These are phyloP conservation scores for Oscheius sp. DNA, from an alignment of 2,888 invertebrate genomes.

Conservation along the genomic window DNA sequence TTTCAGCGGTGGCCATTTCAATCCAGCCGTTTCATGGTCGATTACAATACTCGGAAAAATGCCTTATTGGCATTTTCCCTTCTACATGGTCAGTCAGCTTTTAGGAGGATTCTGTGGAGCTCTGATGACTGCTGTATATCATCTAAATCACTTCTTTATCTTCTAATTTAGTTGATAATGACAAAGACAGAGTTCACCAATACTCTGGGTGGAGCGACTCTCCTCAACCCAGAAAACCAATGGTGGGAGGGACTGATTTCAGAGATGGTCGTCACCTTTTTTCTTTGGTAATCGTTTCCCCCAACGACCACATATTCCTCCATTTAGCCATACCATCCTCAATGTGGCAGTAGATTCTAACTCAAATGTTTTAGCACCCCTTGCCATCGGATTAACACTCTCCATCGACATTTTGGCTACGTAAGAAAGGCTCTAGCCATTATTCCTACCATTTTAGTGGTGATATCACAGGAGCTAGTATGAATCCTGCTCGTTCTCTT, in stretches of 20 bases:
- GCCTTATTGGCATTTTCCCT: constrained; percentile 57
- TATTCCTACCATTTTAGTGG: constrained; percentile 57
- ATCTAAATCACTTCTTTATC: not conserved
- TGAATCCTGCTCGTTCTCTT: constrained; percentile 72
- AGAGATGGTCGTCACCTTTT: constrained; percentile 66
- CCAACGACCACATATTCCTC: too few species aligned
- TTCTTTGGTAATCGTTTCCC: too few species aligned
- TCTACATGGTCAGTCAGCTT: constrained; percentile 70
- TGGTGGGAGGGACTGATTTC: constrained; percentile 61
- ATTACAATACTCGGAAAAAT: constrained; percentile 67
- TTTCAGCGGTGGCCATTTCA: constrained; percentile 72
- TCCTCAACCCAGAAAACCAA: constrained; percentile 33
- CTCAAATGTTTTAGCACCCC: constrained; percentile 68
- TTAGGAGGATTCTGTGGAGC: constrained; percentile 70
- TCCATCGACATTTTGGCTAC: constrained; percentile 70
- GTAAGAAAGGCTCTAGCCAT: constrained; percentile 43
- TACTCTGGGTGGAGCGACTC: constrained; percentile 47
- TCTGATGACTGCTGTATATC: constrained; percentile 57
- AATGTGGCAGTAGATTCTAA: constrained; percentile 70
- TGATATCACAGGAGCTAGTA: constrained; percentile 70
- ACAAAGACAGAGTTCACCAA: constrained; percentile 32
- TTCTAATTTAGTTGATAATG: constrained; percentile 39
- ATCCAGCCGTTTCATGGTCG: constrained; percentile 72
- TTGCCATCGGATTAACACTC: constrained; percentile 72
- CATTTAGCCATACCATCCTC: constrained; percentile 71